Percentiles rank a stretch among this genome's conserved stretches.
Evolutionary conservation across 1,140 invertebrate species (phyloP).

Genomic region (Brachionus asplanchnoidis): DNA sequence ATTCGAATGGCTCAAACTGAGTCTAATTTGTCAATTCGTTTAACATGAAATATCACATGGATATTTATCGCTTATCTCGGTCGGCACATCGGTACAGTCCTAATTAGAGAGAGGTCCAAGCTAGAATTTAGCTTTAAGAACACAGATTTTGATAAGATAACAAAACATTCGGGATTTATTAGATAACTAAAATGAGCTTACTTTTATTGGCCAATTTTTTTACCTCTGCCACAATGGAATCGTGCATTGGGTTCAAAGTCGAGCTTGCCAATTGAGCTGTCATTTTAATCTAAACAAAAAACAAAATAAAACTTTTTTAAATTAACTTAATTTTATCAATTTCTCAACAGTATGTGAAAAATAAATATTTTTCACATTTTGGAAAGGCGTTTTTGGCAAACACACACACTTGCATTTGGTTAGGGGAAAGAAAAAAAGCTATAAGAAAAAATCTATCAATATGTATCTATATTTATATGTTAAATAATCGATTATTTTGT

Average conservation of each 20-base stretch:
- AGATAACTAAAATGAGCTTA: neutral
- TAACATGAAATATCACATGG: slow-evolving; percentile 9
- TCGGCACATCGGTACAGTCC: neutral
- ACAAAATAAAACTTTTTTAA: neutral
- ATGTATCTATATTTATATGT: slow-evolving; percentile 8
- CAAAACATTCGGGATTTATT: neutral
- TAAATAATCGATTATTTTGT: neutral
- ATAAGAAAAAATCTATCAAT: neutral
- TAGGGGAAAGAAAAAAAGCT: neutral
- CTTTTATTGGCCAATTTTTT: neutral
- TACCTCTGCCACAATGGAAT: neutral
- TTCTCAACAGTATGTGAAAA: neutral
- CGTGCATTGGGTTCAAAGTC: neutral
- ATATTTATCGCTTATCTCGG: neutral
- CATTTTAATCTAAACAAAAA: neutral
- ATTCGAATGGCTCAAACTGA: slow-evolving; percentile 13
- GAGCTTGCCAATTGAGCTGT: neutral
- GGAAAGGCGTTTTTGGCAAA: slow-evolving; percentile 1
- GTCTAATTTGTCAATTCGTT: slow-evolving; percentile 19
- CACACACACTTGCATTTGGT: slow-evolving; percentile 5
- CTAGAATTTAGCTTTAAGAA: neutral
- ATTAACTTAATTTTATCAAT: neutral
- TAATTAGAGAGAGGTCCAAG: slow-evolving; percentile 24
- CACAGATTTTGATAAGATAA: slow-evolving; percentile 32
- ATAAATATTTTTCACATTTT: neutral